Evolutionary conservation across 2,888 invertebrate genomes (phyloP).

Genomic region (Sipunculus nudus): DNA sequence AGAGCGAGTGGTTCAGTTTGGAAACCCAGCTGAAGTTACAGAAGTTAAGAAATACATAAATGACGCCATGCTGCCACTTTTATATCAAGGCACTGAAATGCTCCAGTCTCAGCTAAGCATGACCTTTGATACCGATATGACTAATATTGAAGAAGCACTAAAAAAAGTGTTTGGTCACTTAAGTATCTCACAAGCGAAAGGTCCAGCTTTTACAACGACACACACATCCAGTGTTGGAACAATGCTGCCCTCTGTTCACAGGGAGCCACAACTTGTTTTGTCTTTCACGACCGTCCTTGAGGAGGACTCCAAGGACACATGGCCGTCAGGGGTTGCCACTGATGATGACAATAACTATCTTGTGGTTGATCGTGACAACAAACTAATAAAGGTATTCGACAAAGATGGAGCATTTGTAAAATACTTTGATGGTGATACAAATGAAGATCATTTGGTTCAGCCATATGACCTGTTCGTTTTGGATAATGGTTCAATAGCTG

Average conservation of each 20-base stretch:
- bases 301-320: conserved; percentile 51
- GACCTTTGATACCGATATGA: no score
- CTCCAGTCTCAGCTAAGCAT: no score
- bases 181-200: no score
- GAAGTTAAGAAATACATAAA: no score
- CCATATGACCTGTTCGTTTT: conserved; percentile 56
- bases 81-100: no score
- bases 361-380: conserved; percentile 58
- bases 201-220: no score
- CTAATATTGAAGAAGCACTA: no score
- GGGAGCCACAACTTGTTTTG: conserved; percentile 36
- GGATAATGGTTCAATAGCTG: conserved; percentile 50
- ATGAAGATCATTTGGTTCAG: conserved; percentile 41
- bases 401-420: conserved; percentile 40
- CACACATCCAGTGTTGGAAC: no score
- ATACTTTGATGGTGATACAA: conserved; percentile 43
- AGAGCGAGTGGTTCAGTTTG: no score
- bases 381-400: conserved; percentile 51
- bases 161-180: no score
- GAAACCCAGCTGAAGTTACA: no score
- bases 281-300: conserved; percentile 43
- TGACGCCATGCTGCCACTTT: no score
- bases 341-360: conserved; percentile 45
- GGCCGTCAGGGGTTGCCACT: conserved; percentile 55
- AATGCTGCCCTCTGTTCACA: conserved; percentile 43